Evolutionary conservation across 2,888 invertebrate genomes (phyloP).

Genomic region (Lottia gigantea): DNA sequence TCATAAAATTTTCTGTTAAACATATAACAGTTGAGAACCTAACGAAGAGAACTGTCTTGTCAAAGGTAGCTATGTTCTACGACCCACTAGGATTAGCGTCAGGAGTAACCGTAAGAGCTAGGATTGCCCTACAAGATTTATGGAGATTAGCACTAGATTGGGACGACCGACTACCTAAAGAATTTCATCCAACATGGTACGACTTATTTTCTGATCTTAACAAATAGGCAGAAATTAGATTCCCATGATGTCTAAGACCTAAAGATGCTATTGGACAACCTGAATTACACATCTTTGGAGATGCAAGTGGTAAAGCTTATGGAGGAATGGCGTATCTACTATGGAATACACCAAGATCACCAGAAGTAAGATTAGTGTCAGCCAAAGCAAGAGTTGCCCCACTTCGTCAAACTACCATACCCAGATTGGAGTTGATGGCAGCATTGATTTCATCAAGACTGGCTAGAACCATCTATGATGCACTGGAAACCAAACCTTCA

Average conservation of each 20-base stretch:
- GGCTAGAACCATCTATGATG: conserved; percentile 17
- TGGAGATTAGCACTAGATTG: conserved; percentile 10
- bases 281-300: conserved; percentile 20
- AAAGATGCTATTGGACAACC: conserved; percentile 11
- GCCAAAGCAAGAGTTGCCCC: conserved; percentile 25
- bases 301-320: conserved; percentile 22
- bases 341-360: background rate
- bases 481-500: conserved; percentile 12
- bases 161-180: conserved; percentile 12
- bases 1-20: conserved; percentile 13
- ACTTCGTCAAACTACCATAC: conserved; percentile 21
- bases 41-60: conserved; percentile 19
- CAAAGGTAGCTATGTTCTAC: conserved; percentile 18
- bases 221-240: background rate
- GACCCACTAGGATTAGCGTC: conserved; percentile 20
- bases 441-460: conserved; percentile 17
- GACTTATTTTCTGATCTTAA: conserved; percentile 7
- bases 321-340: conserved; percentile 16
- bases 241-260: conserved; percentile 21
- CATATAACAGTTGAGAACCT: background rate
- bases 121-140: conserved; percentile 20
- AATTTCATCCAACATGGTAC: conserved; percentile 4
- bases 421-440: conserved; percentile 22
- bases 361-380: conserved; percentile 9
- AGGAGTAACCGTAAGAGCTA: conserved; percentile 18